Percentiles rank a stretch among this genome's conserved stretches.
Evolutionary conservation across 1,140 invertebrate genomes (phyloP).

Genomic region (Oscheius sp.): DNA sequence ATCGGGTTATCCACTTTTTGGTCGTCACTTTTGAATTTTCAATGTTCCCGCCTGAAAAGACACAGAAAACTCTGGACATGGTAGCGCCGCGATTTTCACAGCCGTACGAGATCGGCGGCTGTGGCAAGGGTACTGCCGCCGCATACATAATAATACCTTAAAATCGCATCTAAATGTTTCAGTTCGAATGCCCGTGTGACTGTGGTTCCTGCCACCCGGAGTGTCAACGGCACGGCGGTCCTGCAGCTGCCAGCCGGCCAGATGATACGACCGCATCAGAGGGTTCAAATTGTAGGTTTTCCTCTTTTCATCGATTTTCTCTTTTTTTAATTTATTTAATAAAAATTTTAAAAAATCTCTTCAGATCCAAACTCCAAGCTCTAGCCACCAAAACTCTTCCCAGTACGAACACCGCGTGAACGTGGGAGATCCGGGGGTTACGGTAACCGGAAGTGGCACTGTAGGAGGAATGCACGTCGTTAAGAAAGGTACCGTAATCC

Average conservation of each 20-base stretch:
- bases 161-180: too few relatives aligned
- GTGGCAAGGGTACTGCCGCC: too few relatives aligned
- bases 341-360: not conserved
- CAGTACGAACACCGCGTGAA: not conserved
- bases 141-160: too few relatives aligned
- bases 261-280: not conserved
- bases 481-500: not conserved
- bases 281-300: not conserved
- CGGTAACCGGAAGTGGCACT: not conserved
- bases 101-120: too few relatives aligned
- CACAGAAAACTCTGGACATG: too few relatives aligned
- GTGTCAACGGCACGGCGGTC: not conserved
- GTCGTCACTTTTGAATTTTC: too few relatives aligned
- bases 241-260: not conserved
- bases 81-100: too few relatives aligned
- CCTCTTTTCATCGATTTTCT: too few relatives aligned
- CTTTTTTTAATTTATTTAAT: not conserved
- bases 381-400: not conserved
- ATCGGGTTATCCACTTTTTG: too few relatives aligned
- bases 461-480: not conserved
- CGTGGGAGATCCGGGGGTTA: not conserved
- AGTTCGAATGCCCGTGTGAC: conserved; percentile 1
- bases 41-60: too few relatives aligned
- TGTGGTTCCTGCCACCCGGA: not conserved
- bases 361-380: not conserved